Base-by-base conservation (phyloP, 2,888 invertebrate species). In the Cremastinae sp. region DNA sequence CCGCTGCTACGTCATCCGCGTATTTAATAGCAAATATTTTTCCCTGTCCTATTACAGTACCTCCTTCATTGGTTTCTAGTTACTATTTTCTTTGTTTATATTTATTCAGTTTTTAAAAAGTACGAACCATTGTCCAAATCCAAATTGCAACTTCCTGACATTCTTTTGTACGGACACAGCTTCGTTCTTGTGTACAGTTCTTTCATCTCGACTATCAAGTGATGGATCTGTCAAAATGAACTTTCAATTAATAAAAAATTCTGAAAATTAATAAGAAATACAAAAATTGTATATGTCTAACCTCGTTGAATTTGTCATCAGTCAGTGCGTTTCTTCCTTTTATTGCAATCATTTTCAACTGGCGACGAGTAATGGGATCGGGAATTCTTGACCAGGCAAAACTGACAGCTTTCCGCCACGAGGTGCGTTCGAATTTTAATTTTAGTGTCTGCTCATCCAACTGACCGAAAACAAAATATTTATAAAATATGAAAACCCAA, bases 171-270 rank as follows among this genome's bases (percentile, higher is more conserved):
- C 0, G 95, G 94, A 82, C 96, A 96, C 37, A 96, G 91, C 84
- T 93, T 93, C 0, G 94, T 94, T 14, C 93, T 92, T 74, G 94
- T 93, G 90, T 95, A 96, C 22, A 94, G 91, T 81, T 95, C 95
- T 84, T 95, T 95, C 96, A 96, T 96, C 85, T 95, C 94, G 0
- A 93, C 91, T 81, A 95, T 93, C 37, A 95, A 84, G 83, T 93
- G 93, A 82, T 94, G 93, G 66, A 95, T 92, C 95, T 95, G 90
- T 1, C 90, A 20, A n/a, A 12, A 56, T 22, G n/a, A n/a, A n/a
- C n/a, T n/a, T n/a, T n/a, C n/a, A n/a, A n/a, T n/a, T n/a, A n/a
- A n/a, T n/a, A n/a, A n/a, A n/a, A n/a, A n/a, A n/a, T n/a, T n/a
- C n/a, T n/a, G n/a, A n/a, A n/a, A n/a, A n/a, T n/a, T n/a, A n/a